Evolutionary conservation across 2,888 invertebrate genomes (phyloP).

Genomic region (Euclidia mi): DNA sequence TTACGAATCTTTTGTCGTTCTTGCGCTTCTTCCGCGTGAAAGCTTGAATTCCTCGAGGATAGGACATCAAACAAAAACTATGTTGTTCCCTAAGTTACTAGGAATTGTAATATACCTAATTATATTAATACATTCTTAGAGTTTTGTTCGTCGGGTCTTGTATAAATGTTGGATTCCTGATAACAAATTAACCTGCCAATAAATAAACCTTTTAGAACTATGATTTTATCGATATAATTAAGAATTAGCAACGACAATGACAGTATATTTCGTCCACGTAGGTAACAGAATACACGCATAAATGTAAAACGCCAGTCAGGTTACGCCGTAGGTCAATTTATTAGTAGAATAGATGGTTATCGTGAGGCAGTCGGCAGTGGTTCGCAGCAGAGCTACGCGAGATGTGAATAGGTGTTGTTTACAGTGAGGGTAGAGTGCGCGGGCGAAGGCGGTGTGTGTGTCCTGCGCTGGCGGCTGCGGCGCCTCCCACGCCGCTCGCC

Average conservation of each 20-base stretch:
- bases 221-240: neutral
- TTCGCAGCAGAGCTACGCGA: constrained; percentile 52
- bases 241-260: constrained; percentile 14
- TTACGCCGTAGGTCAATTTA: constrained; percentile 47
- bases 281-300: constrained; percentile 7
- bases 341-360: constrained; percentile 53
- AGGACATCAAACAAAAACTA: no score
- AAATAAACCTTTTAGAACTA: no score
- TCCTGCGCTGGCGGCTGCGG: constrained; percentile 69
- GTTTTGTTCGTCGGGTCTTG: no score
- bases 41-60: no score
- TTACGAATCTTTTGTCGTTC: no score
- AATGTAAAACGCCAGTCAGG: constrained; percentile 13
- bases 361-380: constrained; percentile 26
- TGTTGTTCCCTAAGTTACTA: no score
- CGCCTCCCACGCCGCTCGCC: constrained; percentile 89
- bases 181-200: no score
- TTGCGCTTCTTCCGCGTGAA: no score
- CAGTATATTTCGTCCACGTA: neutral
- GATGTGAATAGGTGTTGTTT: constrained; percentile 86
- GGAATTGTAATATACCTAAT: no score
- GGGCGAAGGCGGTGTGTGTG: constrained; percentile 77
- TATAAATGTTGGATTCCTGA: no score
- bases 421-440: constrained; percentile 77
- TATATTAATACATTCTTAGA: no score